A percentile compares a stretch with the other conserved stretches of the same genome.
Conservation (phyloP, 2,888 invertebrate genomes). For the Cantharis flavilabris region DNA sequence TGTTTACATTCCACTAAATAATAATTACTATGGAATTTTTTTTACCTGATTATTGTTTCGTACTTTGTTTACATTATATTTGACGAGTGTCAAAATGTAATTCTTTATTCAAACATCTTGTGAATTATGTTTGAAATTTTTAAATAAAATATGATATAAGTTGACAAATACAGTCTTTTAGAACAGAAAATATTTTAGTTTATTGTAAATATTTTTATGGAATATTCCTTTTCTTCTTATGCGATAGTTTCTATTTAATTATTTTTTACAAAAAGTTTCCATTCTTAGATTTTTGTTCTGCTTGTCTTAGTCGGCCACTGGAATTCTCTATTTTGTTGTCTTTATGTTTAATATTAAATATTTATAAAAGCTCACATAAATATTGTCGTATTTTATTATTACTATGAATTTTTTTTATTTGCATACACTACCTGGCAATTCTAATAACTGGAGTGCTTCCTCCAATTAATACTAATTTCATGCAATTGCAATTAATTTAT, state of each 20-base stretch:
- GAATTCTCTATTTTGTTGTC: neutral
- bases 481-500: too few species aligned
- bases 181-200: neutral
- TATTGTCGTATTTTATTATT: neutral
- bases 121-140: neutral
- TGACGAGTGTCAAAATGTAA: neutral
- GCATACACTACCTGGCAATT: too few species aligned
- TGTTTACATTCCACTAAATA: neutral
- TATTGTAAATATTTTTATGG: neutral
- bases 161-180: neutral
- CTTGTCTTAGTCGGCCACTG: neutral
- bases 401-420: too few species aligned
- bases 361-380: neutral
- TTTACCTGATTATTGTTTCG: neutral
- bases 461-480: too few species aligned
- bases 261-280: neutral
- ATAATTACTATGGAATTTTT: neutral
- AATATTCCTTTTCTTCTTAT: neutral
- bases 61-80: neutral
- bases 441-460: too few species aligned
- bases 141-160: neutral
- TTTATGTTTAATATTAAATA: neutral
- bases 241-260: neutral
- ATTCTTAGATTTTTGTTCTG: neutral
- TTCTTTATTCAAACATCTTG: neutral